Conservation (phyloP, 2,888 invertebrate genomes). For the Leucania comma region DNA sequence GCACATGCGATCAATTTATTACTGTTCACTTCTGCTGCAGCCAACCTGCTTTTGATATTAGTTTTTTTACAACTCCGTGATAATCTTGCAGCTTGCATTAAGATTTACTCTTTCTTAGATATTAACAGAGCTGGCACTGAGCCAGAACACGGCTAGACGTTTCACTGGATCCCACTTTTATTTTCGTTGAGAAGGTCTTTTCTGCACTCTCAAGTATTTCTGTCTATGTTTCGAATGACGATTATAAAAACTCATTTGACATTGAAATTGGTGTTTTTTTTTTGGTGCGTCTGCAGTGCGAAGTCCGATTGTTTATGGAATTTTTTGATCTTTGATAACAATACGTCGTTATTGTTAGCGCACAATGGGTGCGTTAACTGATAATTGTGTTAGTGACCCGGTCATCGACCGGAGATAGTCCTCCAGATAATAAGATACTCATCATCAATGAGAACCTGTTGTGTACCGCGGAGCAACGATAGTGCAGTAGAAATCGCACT, state of each 20-base stretch:
- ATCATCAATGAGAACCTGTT: conserved; percentile 38
- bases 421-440: conserved; percentile 38
- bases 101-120: conserved; percentile 49
- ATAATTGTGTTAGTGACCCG: conserved; percentile 43
- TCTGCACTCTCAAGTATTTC: conserved; percentile 57
- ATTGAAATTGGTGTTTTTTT: conserved; percentile 40
- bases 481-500: conserved; percentile 39
- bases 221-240: conserved; percentile 34
- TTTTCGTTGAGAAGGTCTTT: conserved; percentile 64
- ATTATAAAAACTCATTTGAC: conserved; percentile 35
- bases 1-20: not conserved
- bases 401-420: conserved; percentile 54
- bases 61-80: conserved; percentile 4
- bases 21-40: not conserved
- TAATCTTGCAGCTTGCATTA: conserved; percentile 53
- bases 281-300: not conserved
- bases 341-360: conserved; percentile 23
- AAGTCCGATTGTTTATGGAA: conserved; percentile 21
- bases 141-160: conserved; percentile 56
- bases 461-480: not conserved
- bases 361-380: conserved; percentile 36
- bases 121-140: conserved; percentile 52
- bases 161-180: conserved; percentile 59
- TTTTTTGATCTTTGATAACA: conserved; percentile 36
- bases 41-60: not conserved